These are phyloP conservation scores for Meiosimyza platycephala DNA, from an alignment of 2,888 invertebrate species.

Conservation along the genomic window DNA sequence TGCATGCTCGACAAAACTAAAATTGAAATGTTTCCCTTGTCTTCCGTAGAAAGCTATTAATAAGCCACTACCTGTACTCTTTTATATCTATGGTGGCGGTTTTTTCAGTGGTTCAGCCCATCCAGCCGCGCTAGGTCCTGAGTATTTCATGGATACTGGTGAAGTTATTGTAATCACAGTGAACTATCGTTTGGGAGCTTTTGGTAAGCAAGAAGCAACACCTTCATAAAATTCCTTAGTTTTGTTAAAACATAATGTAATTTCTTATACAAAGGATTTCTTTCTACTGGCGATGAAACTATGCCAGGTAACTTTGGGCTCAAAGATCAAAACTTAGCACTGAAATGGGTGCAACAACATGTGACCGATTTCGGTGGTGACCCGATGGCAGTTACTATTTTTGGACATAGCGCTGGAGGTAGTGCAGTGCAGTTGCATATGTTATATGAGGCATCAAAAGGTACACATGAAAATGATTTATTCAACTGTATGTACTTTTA, in stretches of 20 bases:
- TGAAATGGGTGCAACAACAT: conserved; percentile 67
- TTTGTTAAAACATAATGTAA: background rate
- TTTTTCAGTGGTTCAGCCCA: conserved; percentile 67
- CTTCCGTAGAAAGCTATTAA: background rate
- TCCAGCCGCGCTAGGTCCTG: conserved; percentile 63
- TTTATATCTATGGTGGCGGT: conserved; percentile 69
- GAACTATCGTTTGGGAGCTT: conserved; percentile 63
- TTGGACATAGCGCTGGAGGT: conserved; percentile 68
- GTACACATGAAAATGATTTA: conserved; percentile 46
- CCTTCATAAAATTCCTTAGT: background rate
- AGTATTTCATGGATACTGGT: conserved; percentile 67
- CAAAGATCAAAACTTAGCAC: conserved; percentile 67
- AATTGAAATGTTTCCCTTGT: background rate
- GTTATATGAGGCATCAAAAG: conserved; percentile 64
- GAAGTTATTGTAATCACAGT: conserved; percentile 65
- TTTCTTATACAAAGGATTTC: conserved; percentile 57
- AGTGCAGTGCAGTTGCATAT: conserved; percentile 67
- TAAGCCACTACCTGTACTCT: conserved; percentile 65
- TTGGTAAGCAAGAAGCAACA: conserved; percentile 47
- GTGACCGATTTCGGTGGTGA: conserved; percentile 67
- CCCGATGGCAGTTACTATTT: conserved; percentile 64
- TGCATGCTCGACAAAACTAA: background rate
- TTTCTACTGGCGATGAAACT: conserved; percentile 65
- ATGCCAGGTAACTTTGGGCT: conserved; percentile 68
- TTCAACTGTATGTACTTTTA: background rate